Base-by-base conservation (phyloP, 2,113 vertebrate genomes). In the Erythrolamprus reginae region DNA sequence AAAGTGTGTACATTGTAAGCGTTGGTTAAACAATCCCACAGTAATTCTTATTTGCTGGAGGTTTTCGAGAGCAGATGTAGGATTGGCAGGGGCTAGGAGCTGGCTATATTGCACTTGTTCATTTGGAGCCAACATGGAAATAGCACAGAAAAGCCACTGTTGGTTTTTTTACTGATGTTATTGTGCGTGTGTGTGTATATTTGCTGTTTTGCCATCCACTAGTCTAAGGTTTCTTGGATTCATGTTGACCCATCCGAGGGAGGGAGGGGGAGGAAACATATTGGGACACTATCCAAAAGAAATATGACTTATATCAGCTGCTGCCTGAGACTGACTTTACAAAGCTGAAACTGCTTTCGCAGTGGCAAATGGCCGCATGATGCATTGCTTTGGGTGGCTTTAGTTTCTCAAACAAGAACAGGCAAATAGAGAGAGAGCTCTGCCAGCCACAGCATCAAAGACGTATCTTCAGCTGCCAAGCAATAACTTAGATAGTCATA, bases 1-100 rank as follows among this genome's bases (percentile, higher is more conserved):
- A 96, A 97, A 97, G 96, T 97, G 96, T 97, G 96, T 97, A 96
- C 96, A 97, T 96, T 97, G 96, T 97, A 97, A 97, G 96, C 97
- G 92, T 97, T 98, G 96, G 97, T 98, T 98, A 98, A 97, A 98
- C 97, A 98, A 96, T 96, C 96, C 93, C 95, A 94, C 96, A 96
- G 95, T 97, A 97, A 97, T 97, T 97, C 97, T 97, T 98, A 97
- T 98, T 98, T 98, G 97, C 97, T 98, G 97, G 97, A 98, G 97
- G 97, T 97, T 98, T 98, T 97, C 97, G 97, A 97, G 96, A 97
- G 97, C 97, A 98, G 97, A 98, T 98, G 97, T 95, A 97, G 97
- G 96, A 97, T 97, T 98, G 97, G 97, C 97, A 98, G 94, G 86
- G 95, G 92, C 96, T 96, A 38, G 90, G 95, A 96, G 96, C 97